These are phyloP conservation scores for Zoanthus solanderi DNA, from an alignment of 92 coral and sea anemone species.

Conservation along the genomic window DNA sequence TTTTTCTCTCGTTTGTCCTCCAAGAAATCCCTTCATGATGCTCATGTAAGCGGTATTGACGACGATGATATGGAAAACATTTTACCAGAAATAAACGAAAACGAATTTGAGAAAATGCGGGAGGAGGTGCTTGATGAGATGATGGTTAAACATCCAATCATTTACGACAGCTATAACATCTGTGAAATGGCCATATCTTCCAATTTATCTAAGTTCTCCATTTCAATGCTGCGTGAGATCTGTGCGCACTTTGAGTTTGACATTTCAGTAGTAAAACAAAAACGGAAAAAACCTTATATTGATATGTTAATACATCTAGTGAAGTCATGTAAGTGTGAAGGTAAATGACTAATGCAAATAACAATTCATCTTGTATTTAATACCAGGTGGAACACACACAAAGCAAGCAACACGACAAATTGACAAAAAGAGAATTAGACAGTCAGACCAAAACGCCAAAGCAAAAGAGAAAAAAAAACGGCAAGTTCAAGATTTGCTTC, in stretches of 20 bases:
- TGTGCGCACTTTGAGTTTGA: not conserved
- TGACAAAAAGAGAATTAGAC: too few species aligned
- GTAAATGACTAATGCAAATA: too few species aligned
- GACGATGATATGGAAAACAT: constrained; percentile 1
- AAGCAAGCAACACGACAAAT: too few species aligned
- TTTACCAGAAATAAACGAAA: constrained; percentile 38
- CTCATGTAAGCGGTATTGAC: too few species aligned
- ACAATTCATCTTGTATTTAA: too few species aligned
- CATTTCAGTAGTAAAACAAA: not conserved
- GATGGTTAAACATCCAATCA: constrained; percentile 62
- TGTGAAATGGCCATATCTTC: constrained; percentile 48
- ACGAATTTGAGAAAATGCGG: constrained; percentile 39
- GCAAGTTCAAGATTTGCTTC: too few species aligned
- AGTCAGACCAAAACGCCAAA: too few species aligned
- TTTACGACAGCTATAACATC: constrained; percentile 54
- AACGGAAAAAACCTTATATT: constrained; percentile 68
- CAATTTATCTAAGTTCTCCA: constrained; percentile 22
- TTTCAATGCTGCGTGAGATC: not conserved
- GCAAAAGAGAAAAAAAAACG: too few species aligned
- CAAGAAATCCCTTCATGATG: not conserved
- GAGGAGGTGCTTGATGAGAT: constrained; percentile 47
- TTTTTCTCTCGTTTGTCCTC: not conserved
- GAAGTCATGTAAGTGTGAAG: too few species aligned
- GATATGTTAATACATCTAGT: not conserved
- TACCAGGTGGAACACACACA: too few species aligned